Base-by-base conservation (phyloP, 2,113 vertebrate species). In the Varanus komodoensis region DNA sequence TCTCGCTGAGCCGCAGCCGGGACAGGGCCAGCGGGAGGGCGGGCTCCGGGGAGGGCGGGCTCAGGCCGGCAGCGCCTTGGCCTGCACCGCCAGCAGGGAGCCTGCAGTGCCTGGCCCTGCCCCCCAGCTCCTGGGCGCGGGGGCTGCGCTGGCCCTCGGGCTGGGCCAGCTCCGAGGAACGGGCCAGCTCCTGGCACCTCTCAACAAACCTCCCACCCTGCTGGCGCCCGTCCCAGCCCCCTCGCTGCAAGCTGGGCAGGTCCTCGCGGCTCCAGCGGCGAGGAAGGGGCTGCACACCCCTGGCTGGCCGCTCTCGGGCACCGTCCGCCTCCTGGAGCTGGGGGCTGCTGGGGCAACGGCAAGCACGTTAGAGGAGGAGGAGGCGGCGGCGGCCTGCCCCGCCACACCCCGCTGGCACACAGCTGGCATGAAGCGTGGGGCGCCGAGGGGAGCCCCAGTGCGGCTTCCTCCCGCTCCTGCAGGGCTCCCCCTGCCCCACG, bases 131-230 rank as follows among this genome's bases (percentile, higher is more conserved):
- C 8, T 84, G 95, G 87, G 96, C 96, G 34, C 91, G 94, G 0
- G 96, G 96, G 88, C 96, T 96, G 44, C 97, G 94, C 38, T 97
- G 94, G 2, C 91, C 93, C 3, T 97, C 97, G 0, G 91, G 6
- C 44, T 95, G 86, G 38, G 89, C 87, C 0, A 82, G 88, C 67
- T 98, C 98, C 0, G 97, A 96, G 48, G 93, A 95, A 48, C 98
- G 97, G 8, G 97, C 98, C 2, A 97, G 95, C 93, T 98, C 98
- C 94, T 98, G 98, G 87, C 97, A 98, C 34, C 97, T 97, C 93
- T 98, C 97, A 14, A 97, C 97, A 17, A 98, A 98, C 90, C 95
- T 97, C 7, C 97, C 97, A 67, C 97, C 83, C 4, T 32, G 74
- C 1, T n/a, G 69, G 7, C 50, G n/a, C 8, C 6, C 8, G 57